Base-by-base conservation (phyloP, 1,140 invertebrate species). In the Eumaeus atala region DNA sequence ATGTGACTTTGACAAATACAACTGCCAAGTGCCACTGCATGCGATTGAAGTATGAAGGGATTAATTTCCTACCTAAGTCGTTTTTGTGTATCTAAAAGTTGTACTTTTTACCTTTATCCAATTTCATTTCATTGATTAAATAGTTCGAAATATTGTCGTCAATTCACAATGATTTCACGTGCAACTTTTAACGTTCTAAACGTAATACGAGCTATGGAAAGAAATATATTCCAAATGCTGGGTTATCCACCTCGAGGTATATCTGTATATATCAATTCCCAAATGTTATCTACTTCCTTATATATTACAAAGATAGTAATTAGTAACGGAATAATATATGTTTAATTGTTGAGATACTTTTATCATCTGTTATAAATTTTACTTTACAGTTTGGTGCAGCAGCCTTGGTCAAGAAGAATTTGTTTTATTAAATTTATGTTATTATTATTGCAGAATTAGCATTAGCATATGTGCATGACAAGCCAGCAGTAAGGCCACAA, bases 161-260 rank as follows among this genome's bases (percentile, higher is more conserved):
- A 37, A n/a, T 37, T 37, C 9, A 62, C 38, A 61, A 82, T 80
- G 76, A 56, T 76, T 36, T 57, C 70, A 11, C 70, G 76, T 48
- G 16, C 77, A 21, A 52, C 59, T 38, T 56, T 54, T 38, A 53
- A 66, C 18, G 36, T 79, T 48, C 17, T 77, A 5, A 70, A 72
- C 36, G 16, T 70, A 14, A 11, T 82, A 51, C 73, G 64, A 59
- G 64, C 62, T 50, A 35, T 84, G 7, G 82, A 85, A 66, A 66
- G 63, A 55, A 70, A 70, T 47, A 50, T 83, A 10, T 61, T 75
- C 54, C 60, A 73, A 36, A 62, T 80, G 38, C 74, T 83, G 66
- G 70, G 74, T 35, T 64, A 71, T 44, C 79, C 82, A 56, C 79
- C 82, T 16, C 77, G 56, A 66, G 79, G 79, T 80, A 34, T 16